Evolutionary conservation across 1,140 invertebrate genomes (phyloP), one percentile per base, ranked within the genome.

Genomic region (Doryteuthis pealeii): DNA sequence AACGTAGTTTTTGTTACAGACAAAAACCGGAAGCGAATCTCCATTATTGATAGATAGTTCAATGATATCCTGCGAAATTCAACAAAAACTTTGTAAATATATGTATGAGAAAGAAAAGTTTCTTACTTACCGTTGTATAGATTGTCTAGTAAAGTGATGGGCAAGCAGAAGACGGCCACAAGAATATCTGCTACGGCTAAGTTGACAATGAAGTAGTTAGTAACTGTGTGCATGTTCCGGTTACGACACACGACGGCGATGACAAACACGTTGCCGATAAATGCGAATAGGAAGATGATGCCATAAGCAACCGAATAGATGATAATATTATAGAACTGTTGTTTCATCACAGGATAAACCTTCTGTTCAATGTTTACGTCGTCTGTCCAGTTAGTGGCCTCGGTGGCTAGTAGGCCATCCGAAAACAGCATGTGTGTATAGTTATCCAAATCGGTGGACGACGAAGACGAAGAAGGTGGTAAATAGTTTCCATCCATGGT

Each of bases 131-230:
- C 74, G 35, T 33, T 73, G 43, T 67, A 79, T 26, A 77, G 58
- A 69, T 76, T 75, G 14, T 75, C 75, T 66, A 96, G 85, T 14
- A 96, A 92, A 0, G 94, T 94, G 0, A 94, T 92, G 0, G 95
- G 94, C 69, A 96, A 88, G 84, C 95, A 96, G 74, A 96, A 91
- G 8, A 96, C 83, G 69, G 96, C 92, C 45, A 98, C 95, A 82
- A 97, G 90, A 74, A 97, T 92, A 86, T 98, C 96, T 0, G 95
- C 95, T 0, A 95, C 89, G 0, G 96, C 95, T 77, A 97, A 88
- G 83, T 97, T 97, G 12, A 96, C 94, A 79, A 98, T 94, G 87
- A 96, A 95, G 84, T 94, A 95, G 88, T 97, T 97, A 0, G 95
- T 97, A 5, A 96, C 94, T 82, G 94, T 95, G 45, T 94, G 89